Evolutionary conservation across 2,888 invertebrate genomes (phyloP).

Genomic region (Phortica magna): DNA sequence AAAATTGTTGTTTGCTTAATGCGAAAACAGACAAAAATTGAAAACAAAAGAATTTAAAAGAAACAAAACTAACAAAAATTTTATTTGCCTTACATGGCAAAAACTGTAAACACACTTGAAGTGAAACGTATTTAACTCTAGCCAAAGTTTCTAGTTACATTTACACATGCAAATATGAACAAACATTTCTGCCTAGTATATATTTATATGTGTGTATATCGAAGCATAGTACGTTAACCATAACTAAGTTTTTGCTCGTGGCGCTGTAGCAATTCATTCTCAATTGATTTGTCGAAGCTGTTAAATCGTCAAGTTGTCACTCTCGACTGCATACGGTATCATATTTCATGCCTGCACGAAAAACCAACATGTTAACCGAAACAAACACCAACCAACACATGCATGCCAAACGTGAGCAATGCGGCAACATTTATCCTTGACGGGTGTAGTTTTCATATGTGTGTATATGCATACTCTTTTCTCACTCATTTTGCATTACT

Average conservation of each 20-base stretch:
- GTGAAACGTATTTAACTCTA: too few relatives aligned
- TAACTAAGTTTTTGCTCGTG: conserved; percentile 3
- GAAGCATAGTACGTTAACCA: neutral
- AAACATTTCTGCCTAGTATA: neutral
- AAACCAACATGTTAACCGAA: conserved; percentile 15
- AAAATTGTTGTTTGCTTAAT: conserved; percentile 23
- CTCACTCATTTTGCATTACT: neutral
- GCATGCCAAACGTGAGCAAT: neutral
- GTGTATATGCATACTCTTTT: neutral
- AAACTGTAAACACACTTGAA: too few relatives aligned
- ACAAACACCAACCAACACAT: neutral
- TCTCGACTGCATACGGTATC: conserved; percentile 13
- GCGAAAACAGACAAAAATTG: neutral
- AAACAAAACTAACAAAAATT: too few relatives aligned
- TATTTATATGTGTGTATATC: neutral
- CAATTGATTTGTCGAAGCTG: conserved; percentile 31
- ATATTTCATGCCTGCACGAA: conserved; percentile 26
- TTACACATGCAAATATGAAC: neutral
- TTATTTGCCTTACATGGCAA: too few relatives aligned
- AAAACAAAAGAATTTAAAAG: neutral
- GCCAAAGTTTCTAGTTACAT: too few relatives aligned
- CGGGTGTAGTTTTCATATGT: neutral
- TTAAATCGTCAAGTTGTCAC: conserved; percentile 33
- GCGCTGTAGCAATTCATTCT: conserved; percentile 24
- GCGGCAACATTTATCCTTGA: conserved; percentile 13